Evolutionary conservation across 2,113 vertebrate genomes (phyloP).

Genomic region (Tursiops truncatus): DNA sequence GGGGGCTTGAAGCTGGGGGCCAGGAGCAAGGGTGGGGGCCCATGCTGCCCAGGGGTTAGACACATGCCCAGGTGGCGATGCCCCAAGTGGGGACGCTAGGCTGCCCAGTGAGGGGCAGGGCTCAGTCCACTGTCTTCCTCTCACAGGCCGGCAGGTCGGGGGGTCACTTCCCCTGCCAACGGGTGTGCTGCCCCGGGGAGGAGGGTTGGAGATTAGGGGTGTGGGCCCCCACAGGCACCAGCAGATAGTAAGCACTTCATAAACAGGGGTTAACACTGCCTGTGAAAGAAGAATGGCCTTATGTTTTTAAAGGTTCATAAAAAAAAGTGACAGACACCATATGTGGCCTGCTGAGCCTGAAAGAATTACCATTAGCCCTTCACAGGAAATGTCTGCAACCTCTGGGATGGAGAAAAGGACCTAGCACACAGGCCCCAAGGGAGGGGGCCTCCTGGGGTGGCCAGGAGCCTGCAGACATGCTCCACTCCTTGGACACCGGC

Average conservation of each 20-base stretch:
- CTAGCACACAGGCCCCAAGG: background rate
- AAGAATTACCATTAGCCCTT: background rate
- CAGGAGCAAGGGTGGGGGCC: background rate
- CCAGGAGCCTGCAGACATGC: background rate
- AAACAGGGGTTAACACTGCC: background rate
- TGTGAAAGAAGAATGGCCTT: background rate
- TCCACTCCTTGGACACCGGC: background rate
- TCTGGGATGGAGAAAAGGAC: background rate
- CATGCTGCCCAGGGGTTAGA: background rate
- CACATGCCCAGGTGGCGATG: background rate
- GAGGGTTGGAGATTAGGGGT: background rate
- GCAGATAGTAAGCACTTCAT: background rate
- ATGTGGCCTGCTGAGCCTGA: background rate
- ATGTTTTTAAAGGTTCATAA: background rate
- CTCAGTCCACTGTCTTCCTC: background rate
- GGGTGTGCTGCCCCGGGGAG: background rate
- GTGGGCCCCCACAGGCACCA: background rate
- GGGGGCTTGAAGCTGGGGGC: background rate
- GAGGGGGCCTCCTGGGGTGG: background rate
- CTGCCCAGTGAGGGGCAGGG: background rate
- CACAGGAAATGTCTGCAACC: background rate
- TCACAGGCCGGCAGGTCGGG: fast-evolving
- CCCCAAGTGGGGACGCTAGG: no score
- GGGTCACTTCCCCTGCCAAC: background rate
- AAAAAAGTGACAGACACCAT: background rate